Conservation (phyloP, 2,113 vertebrate species). For the Ciconia maguari region DNA sequence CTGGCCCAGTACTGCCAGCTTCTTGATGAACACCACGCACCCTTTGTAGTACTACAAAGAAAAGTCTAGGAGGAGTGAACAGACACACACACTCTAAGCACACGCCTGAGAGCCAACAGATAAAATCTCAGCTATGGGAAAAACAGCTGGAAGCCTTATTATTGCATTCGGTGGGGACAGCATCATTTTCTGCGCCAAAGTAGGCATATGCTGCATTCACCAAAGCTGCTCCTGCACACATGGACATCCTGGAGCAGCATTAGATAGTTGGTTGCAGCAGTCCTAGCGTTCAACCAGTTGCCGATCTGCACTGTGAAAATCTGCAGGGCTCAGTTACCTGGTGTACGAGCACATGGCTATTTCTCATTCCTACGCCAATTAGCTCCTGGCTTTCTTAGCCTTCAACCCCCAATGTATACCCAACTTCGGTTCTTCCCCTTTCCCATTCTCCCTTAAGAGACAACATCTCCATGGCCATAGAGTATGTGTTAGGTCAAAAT, state of each 20-base stretch:
- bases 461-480: not conserved
- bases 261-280: not conserved
- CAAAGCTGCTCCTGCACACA: not conserved
- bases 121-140: not conserved
- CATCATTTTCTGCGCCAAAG: not conserved
- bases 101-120: not conserved
- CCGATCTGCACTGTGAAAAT: not conserved
- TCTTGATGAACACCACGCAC: not conserved
- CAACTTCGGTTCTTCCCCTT: not conserved
- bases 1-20: not conserved
- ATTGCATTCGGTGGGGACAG: not conserved
- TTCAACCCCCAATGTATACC: rapidly evolving
- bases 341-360: rapidly evolving
- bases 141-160: not conserved
- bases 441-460: not conserved
- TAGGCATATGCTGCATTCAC: rapidly evolving
- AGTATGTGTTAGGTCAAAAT: not conserved
- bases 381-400: not conserved
- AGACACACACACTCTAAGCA: not conserved
- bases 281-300: not conserved
- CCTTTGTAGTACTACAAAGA: not conserved
- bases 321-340: not conserved
- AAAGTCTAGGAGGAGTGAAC: not conserved
- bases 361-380: not conserved
- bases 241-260: not conserved